phyloP scores from a whole-genome alignment of 2,113 vertebrate species.

The Arizona elegans region DNA sequence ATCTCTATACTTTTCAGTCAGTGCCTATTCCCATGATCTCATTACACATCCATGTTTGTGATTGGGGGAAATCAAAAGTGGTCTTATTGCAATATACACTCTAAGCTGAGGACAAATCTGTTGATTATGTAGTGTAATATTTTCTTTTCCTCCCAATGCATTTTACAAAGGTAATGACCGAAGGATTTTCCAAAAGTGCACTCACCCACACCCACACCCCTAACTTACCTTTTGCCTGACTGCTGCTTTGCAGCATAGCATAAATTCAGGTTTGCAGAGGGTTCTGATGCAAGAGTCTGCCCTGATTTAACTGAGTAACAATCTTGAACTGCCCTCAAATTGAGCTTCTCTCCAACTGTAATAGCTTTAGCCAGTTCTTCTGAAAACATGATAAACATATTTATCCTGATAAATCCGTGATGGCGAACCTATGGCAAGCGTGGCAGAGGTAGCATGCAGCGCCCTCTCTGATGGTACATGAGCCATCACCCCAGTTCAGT shows the following conservation, averaged over 20 bases:
- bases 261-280: background rate
- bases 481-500: too few species aligned
- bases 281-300: background rate
- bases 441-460: too few species aligned
- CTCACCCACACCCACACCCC: too few species aligned
- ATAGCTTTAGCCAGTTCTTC: background rate
- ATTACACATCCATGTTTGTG: background rate
- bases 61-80: background rate
- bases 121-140: background rate
- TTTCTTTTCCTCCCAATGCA: background rate
- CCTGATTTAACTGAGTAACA: background rate
- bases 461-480: too few species aligned
- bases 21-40: background rate
- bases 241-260: background rate
- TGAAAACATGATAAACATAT: background rate
- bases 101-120: background rate
- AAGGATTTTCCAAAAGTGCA: background rate
- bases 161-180: background rate
- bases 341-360: background rate
- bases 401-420: background rate
- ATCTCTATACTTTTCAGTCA: background rate
- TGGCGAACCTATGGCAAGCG: too few species aligned
- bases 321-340: background rate
- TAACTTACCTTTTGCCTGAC: background rate
- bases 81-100: background rate